These are phyloP conservation scores for Parauchenoglanis punctatus DNA, from an alignment of 2,797 vertebrate species.

Conservation along the genomic window DNA sequence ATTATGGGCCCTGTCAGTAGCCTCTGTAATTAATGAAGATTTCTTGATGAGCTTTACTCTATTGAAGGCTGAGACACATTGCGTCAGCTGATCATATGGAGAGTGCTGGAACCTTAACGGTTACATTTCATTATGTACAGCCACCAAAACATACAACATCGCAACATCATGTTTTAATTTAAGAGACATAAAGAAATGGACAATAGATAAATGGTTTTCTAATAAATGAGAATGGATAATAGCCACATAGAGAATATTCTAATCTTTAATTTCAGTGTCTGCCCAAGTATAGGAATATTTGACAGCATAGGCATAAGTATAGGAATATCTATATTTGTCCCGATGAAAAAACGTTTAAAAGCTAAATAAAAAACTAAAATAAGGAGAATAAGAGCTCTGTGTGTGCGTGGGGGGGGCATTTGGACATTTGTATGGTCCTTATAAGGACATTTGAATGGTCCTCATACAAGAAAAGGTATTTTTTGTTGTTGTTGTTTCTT, in stretches of 20 bases:
- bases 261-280: not conserved
- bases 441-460: not conserved
- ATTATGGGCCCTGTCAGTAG: conserved; percentile 77
- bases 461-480: not conserved
- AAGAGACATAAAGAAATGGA: not conserved
- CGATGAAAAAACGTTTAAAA: too few species aligned
- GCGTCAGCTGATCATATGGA: conserved; percentile 58
- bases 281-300: not conserved
- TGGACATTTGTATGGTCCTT: not conserved
- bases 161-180: not conserved
- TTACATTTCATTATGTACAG: not conserved
- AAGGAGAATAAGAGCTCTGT: too few species aligned
- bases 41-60: conserved; percentile 76
- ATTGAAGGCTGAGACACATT: conserved; percentile 70
- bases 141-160: not conserved
- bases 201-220: not conserved
- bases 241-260: not conserved
- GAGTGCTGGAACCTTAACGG: conserved; percentile 60
- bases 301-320: too few species aligned
- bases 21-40: conserved; percentile 78
- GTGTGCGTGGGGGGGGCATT: too few species aligned
- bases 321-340: too few species aligned
- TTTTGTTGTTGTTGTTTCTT: too few species aligned
- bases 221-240: not conserved
- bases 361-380: too few species aligned